Evolutionary conservation across 2,888 invertebrate species (phyloP), one percentile per base, ranked within the genome.

Genomic region (Autographa gamma): DNA sequence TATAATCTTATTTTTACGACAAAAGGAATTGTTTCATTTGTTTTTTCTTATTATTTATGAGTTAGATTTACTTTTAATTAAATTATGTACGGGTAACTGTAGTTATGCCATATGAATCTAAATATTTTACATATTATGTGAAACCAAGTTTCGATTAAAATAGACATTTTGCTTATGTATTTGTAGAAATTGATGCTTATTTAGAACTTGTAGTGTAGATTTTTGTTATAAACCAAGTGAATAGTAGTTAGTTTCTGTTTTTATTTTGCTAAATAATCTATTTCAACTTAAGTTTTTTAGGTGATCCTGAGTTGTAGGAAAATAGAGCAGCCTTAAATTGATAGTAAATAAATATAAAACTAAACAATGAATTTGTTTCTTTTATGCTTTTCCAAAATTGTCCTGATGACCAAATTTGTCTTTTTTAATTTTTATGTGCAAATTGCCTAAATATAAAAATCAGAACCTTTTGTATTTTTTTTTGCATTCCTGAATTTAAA

Each of bases 291-390:
- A 76, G 66, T 77, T 72, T 69, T 76, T 80, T 77, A 77, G 77
- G 77, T 77, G 64, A 63, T 72, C 65, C 77, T 59, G 77, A 66
- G 60, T 60, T 56, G 34, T 69, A 77, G 64, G 66, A 67, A 67
- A 66, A 34, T 18, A 52, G 52, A 34, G 43, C 58, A 14, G 64
- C 69, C 68, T 66, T 67, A 71, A 63, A 58, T 38, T 38, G 41
- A 60, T 41, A 66, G n/a, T 63, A 54, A 70, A 65, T 60, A 67
- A 25, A 56, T 73, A 69, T 73, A 63, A 80, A 80, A 66, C 61
- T 66, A 69, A 56, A 67, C 34, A 32, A 67, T 25, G 4, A 52
- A 73, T 67, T 81, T 83, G 84, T 81, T 83, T 81, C 69, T 71
- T 81, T 81, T 81, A 59, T 67, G 58, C 43, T 74, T 67, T 60